phyloP scores from a whole-genome alignment of 2,797 vertebrate species.

The Gorsachius magnificus region DNA sequence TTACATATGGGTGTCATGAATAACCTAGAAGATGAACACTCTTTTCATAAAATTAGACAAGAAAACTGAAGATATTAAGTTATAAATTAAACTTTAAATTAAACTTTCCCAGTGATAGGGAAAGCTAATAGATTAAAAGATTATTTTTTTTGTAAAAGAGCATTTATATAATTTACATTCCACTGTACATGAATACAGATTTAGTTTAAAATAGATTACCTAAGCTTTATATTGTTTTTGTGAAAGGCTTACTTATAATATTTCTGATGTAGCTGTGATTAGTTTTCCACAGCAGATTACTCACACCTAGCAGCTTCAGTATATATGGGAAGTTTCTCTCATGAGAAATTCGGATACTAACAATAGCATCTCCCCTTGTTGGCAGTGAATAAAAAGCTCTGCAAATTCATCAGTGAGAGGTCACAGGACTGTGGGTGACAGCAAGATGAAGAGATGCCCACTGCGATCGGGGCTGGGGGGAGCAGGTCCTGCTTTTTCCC shows the following conservation, averaged over 20 bases:
- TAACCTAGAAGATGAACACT: background rate
- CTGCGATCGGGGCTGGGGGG: rapidly evolving
- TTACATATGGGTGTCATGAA: background rate
- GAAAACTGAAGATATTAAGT: background rate
- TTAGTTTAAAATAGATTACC: background rate
- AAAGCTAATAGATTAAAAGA: background rate
- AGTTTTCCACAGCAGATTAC: background rate
- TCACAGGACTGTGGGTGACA: background rate
- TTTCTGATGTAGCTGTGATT: background rate
- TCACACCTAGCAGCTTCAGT: background rate
- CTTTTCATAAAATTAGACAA: background rate
- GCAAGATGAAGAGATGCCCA: background rate
- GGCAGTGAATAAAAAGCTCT: background rate
- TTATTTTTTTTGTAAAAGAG: background rate
- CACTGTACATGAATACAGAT: background rate
- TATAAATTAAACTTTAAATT: too few species aligned
- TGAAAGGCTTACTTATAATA: background rate
- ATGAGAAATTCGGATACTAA: background rate
- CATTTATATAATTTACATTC: background rate
- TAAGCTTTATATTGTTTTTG: background rate
- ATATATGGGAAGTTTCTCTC: background rate
- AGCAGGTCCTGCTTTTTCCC: background rate
- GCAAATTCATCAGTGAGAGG: background rate
- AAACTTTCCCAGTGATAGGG: too few species aligned
- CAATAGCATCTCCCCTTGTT: background rate